Conservation (phyloP, 2,888 invertebrate species). For the Ennomos erosarius region DNA sequence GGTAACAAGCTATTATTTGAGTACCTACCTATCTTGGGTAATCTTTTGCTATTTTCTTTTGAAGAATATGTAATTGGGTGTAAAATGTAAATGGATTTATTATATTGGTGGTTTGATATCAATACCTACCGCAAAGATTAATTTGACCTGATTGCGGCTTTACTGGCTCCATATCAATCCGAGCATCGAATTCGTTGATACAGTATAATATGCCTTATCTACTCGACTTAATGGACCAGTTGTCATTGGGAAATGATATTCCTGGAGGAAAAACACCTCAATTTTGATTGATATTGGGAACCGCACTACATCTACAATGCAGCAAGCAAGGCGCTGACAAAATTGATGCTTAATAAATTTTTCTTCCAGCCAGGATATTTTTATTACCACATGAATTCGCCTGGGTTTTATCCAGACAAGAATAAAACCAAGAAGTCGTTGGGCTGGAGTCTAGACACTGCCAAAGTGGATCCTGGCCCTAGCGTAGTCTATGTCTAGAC, state of each 20-base stretch:
- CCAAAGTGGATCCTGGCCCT: slow-evolving; percentile 13
- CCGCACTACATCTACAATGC: no score
- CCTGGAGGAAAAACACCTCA: no score
- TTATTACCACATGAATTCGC: no score
- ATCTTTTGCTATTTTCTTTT: no score
- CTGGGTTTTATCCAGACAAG: slow-evolving; percentile 19
- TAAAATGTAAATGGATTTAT: no score
- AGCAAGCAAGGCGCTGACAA: no score
- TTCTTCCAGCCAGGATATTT: no score
- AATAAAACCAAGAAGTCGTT: slow-evolving; percentile 33
- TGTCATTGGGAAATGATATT: not conserved
- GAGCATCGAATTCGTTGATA: slow-evolving; percentile 7
- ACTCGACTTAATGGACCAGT: not conserved
- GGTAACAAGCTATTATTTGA: no score
- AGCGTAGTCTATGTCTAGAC: slow-evolving; percentile 8
- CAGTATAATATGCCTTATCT: slow-evolving; percentile 4
- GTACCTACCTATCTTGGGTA: not conserved
- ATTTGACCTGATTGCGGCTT: slow-evolving; percentile 68
- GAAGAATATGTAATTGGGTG: no score
- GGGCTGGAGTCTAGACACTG: slow-evolving; percentile 17
- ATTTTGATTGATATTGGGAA: no score
- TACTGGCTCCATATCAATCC: slow-evolving; percentile 47
- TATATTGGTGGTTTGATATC: slow-evolving; percentile 54
- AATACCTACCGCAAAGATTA: slow-evolving; percentile 64
- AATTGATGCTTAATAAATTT: no score